These are phyloP conservation scores for Spea bombifrons DNA, from an alignment of 2,113 vertebrate genomes.

Conservation along the genomic window DNA sequence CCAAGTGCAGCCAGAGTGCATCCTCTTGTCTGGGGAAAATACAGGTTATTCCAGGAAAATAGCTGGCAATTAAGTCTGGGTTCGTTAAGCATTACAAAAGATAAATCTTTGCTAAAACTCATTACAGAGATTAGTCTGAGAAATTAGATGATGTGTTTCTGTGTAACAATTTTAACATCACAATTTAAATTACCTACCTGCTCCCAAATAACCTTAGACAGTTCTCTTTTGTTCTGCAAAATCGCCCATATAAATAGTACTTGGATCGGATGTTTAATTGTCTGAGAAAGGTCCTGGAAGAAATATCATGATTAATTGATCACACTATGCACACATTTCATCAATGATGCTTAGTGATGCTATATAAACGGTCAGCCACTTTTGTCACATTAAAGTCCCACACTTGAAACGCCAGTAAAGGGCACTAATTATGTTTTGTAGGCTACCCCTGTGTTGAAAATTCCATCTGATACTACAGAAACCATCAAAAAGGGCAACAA, in stretches of 20 bases:
- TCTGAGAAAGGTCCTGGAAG: slow-evolving; percentile 66
- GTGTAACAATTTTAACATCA: too few relatives aligned
- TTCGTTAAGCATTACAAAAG: too few relatives aligned
- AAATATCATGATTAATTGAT: slow-evolving; percentile 25
- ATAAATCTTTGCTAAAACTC: too few relatives aligned
- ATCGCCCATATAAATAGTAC: slow-evolving; percentile 97
- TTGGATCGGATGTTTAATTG: slow-evolving; percentile 73
- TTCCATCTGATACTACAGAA: too few relatives aligned
- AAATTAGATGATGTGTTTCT: neutral
- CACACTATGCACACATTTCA: neutral
- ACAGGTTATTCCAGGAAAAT: neutral
- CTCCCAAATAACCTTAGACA: slow-evolving; percentile 91
- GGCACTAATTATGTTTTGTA: too few relatives aligned
- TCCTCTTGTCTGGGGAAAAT: slow-evolving; percentile 68
- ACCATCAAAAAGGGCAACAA: too few relatives aligned
- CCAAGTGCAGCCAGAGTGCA: slow-evolving; percentile 86
- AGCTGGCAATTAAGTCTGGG: too few relatives aligned
- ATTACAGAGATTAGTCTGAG: neutral
- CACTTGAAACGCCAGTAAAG: too few relatives aligned
- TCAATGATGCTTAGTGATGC: neutral
- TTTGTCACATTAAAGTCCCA: too few relatives aligned
- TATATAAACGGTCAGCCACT: too few relatives aligned
- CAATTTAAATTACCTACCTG: slow-evolving; percentile 68
- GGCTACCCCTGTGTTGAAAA: too few relatives aligned
- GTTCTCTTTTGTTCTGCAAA: slow-evolving; percentile 85